Base-by-base conservation (phyloP, 1,140 invertebrate species). In the Drosophila subobscura region DNA sequence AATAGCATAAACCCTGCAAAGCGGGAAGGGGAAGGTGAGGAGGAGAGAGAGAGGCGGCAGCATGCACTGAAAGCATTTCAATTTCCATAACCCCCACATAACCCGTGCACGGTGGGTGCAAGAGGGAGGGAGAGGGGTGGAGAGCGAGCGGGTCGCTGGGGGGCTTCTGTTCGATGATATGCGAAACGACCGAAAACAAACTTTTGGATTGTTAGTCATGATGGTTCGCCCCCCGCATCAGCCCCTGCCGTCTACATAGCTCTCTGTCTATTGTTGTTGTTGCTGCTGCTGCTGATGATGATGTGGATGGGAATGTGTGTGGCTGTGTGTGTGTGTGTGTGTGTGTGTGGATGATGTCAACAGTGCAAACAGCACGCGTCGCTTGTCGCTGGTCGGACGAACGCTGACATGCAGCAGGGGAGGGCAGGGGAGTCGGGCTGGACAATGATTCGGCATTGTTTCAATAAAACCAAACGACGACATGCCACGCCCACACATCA, bases 391-490 rank as follows among this genome's bases (percentile, higher is more conserved):
- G 25, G 33, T 42, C 56, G 42, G 6, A 27, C 25, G 42, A 27
- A 27, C 25, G 42, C 57, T 58, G 25, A 63, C 66, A 41, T 49
- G 41, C 27, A 47, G 45, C 33, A 58, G 14, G 5, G 42, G 3
- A 44, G 45, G 33, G 22, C 20, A 23, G n/a, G n/a, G 12, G 14
- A 12, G n/a, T 16, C 41, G 41, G 10, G 44, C 16, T 20, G 53
- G 49, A 77, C 80, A 85, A 79, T 84, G 80, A 72, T 63, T 72
- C 51, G 51, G 51, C 79, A 85, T 84, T 84, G 80, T 86, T 86
- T 86, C 72, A 76, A 86, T 80, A 68, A 86, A 85, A 64, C 81
- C 72, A 61, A 77, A 54, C 23, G 50, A 42, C 10, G 29, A 50
- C 22, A 54, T 49, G 55, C 54, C 72, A 78, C 75, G 54, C 61